Base-by-base conservation (phyloP, 2,113 vertebrate species). In the Dromas ardeola region DNA sequence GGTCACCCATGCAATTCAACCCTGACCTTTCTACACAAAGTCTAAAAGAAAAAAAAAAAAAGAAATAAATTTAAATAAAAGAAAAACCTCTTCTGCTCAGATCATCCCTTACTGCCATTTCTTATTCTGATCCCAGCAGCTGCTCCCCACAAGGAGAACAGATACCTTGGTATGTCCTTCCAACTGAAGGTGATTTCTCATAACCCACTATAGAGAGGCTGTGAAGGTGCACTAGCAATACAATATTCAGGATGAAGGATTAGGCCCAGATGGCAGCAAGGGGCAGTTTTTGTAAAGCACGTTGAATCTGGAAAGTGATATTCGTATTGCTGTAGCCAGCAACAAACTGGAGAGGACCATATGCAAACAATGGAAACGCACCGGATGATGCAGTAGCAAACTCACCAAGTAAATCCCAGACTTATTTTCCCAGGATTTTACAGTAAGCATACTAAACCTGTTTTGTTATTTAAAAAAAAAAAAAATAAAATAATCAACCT, bases 161-260 rank as follows among this genome's bases (percentile, higher is more conserved):
- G 16, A 13, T 11, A 26, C 30, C 16, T 53, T 25, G 21, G 16
- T 27, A 32, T 10, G 43, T 36, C 43, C 59, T 65, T 52, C 52
- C 16, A 38, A 6, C 5, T 2, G 3, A 34, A 5, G 23, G 15
- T 2, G 1, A 0, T 78, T 78, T 40, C 71, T 19, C 14, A 22
- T 32, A 72, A 58, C 6, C 22, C 19, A 3, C 32, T 38, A 14
- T 1, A 36, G 42, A 55, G n/a, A 79, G 26, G 12, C 12, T 38
- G 58, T 43, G 42, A 42, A 58, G 32, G 27, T 34, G 19, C 15
- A 8, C 43, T 17, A 72, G 27, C 43, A 66, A 26, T 27, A 40
- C 34, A 67, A 21, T 21, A 86, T n/a, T 36, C 29, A 86, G 29
- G 34, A 53, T 26, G 11, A 53, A 80, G 27, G 47, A 58, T 38